Percentiles rank a stretch among this genome's conserved stretches.
These are phyloP conservation scores for Medauroidea extradentata DNA, from an alignment of 1,140 invertebrate genomes.

Conservation along the genomic window DNA sequence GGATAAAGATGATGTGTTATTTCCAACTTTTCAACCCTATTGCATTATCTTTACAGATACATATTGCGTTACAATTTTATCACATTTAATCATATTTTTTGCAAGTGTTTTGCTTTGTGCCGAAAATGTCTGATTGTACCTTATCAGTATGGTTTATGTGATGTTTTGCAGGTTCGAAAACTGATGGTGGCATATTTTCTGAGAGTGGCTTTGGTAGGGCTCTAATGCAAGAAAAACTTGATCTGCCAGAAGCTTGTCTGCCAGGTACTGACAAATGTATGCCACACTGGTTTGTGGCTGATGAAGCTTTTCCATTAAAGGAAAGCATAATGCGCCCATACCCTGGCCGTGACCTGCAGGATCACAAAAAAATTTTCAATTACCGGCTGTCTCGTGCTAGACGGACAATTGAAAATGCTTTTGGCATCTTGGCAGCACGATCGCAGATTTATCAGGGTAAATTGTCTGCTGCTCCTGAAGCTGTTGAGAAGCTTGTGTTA, in stretches of 20 bases:
- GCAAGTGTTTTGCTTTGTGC: too few relatives aligned
- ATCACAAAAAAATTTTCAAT: constrained; percentile 44
- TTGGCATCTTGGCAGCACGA: constrained; percentile 41
- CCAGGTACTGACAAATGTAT: constrained; percentile 15
- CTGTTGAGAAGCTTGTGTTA: neutral
- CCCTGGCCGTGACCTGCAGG: constrained; percentile 30
- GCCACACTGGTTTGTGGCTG: constrained; percentile 31
- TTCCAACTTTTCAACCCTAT: too few relatives aligned
- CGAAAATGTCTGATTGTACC: too few relatives aligned
- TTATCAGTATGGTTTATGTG: too few relatives aligned
- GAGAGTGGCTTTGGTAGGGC: neutral
- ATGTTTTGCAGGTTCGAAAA: neutral
- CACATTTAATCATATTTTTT: too few relatives aligned
- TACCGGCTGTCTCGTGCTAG: constrained; percentile 41
- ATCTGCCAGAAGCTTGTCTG: constrained; percentile 17
- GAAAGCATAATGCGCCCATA: constrained; percentile 45
- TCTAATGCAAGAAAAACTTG: neutral
- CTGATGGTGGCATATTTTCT: neutral
- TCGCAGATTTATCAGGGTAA: neutral
- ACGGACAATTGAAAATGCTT: constrained; percentile 42
- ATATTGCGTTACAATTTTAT: too few relatives aligned
- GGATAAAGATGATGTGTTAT: neutral
- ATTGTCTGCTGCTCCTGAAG: neutral
- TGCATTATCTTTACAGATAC: too few relatives aligned
- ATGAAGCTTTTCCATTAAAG: constrained; percentile 45